These are phyloP conservation scores for Cephalopachus bancanus DNA, from an alignment of 2,797 vertebrate species.

Conservation along the genomic window DNA sequence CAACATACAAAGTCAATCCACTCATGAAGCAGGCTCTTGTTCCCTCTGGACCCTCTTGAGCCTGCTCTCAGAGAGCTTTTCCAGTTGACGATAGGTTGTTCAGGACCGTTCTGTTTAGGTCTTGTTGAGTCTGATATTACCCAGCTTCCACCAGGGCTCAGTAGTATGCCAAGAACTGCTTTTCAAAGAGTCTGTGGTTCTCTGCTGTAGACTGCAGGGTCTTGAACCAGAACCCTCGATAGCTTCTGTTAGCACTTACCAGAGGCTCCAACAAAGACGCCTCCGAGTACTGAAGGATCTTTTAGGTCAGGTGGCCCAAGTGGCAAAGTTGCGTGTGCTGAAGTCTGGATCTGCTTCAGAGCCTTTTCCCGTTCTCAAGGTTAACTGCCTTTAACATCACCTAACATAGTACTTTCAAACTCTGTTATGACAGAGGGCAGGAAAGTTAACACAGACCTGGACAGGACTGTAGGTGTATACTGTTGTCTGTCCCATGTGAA, in stretches of 20 bases:
- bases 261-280: not conserved
- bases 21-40: not conserved
- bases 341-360: not conserved
- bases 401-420: not conserved
- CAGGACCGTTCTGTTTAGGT: not conserved
- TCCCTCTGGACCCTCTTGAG: not conserved
- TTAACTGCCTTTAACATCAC: not conserved
- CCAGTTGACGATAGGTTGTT: not conserved
- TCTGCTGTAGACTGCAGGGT: not conserved
- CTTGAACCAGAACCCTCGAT: not conserved
- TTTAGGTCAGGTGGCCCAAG: not conserved
- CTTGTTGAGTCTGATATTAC: not conserved
- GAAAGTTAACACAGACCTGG: not conserved
- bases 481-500: not conserved
- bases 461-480: not conserved
- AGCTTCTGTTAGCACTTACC: not conserved
- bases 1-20: not conserved
- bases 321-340: not conserved
- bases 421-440: not conserved
- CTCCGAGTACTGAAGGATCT: not conserved
- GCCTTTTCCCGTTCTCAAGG: not conserved
- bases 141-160: not conserved
- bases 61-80: not conserved
- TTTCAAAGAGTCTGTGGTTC: not conserved
- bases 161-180: not conserved